phyloP scores from a whole-genome alignment of 2,888 invertebrate genomes.

The Cataglyphis albicans region DNA sequence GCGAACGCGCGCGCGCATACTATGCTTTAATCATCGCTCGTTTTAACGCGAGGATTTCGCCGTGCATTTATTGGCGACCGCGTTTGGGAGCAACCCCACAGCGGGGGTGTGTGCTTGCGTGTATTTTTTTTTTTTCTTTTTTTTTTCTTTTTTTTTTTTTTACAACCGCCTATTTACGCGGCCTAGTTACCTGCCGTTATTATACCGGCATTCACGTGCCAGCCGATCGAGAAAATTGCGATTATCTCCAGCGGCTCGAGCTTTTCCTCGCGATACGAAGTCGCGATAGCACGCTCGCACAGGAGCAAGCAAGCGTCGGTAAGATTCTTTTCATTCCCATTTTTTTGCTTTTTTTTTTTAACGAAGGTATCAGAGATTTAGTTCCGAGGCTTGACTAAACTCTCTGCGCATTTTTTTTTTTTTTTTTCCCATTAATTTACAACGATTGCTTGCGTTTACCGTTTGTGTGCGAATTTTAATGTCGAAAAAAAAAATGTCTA shows the following conservation, averaged over 20 bases:
- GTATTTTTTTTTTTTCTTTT: background rate
- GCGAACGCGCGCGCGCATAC: background rate
- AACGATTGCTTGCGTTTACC: background rate
- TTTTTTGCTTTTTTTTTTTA: background rate
- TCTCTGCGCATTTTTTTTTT: background rate
- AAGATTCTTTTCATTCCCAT: background rate
- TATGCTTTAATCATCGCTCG: conserved; percentile 57
- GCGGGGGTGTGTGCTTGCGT: conserved; percentile 5
- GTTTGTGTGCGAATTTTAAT: background rate
- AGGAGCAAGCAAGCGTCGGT: background rate
- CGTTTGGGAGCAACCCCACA: background rate
- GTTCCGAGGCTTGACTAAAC: background rate
- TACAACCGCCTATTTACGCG: conserved; percentile 43
- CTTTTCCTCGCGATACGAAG: conserved; percentile 48
- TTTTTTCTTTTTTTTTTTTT: conserved; percentile 4
- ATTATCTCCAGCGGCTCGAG: conserved; percentile 37
- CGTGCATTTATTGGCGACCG: conserved; percentile 42
- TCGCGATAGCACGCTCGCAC: conserved; percentile 48
- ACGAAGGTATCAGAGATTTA: background rate
- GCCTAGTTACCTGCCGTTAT: conserved; percentile 48
- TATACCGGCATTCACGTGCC: conserved; percentile 45
- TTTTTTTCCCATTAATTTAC: background rate
- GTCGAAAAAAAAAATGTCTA: background rate
- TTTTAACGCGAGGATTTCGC: conserved; percentile 46
- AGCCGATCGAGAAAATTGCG: conserved; percentile 50